Conservation (phyloP, 2,113 vertebrate species). For the Atlantisia rogersi region DNA sequence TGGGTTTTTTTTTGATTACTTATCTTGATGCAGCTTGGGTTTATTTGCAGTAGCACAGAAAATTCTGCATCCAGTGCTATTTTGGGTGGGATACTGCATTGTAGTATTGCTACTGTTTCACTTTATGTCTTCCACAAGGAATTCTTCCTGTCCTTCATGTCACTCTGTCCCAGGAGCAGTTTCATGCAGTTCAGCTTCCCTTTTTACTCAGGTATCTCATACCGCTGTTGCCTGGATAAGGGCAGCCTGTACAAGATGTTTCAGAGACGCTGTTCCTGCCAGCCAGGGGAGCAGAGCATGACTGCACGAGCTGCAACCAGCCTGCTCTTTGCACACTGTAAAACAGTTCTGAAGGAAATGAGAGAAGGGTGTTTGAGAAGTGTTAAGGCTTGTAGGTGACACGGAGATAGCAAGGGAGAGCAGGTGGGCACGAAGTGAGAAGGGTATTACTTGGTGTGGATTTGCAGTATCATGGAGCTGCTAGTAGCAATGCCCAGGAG, state of each 20-base stretch:
- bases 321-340: neutral
- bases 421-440: neutral
- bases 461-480: neutral
- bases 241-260: neutral
- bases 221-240: neutral
- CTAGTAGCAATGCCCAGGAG: neutral
- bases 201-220: neutral
- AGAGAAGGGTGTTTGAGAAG: neutral
- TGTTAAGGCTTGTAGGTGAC: neutral
- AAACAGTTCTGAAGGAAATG: neutral
- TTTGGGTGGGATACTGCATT: neutral
- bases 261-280: neutral
- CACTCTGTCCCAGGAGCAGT: neutral
- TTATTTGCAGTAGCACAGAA: neutral
- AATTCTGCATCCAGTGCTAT: neutral
- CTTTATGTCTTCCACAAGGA: neutral
- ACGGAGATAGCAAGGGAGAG: neutral
- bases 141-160: neutral
- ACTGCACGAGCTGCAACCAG: neutral
- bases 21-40: neutral
- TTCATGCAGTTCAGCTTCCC: neutral
- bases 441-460: rapidly evolving
- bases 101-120: neutral
- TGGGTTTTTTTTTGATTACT: neutral
- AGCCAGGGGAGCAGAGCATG: neutral